Conservation (phyloP, 2,797 vertebrate genomes). For the Enteromius treurensis region DNA sequence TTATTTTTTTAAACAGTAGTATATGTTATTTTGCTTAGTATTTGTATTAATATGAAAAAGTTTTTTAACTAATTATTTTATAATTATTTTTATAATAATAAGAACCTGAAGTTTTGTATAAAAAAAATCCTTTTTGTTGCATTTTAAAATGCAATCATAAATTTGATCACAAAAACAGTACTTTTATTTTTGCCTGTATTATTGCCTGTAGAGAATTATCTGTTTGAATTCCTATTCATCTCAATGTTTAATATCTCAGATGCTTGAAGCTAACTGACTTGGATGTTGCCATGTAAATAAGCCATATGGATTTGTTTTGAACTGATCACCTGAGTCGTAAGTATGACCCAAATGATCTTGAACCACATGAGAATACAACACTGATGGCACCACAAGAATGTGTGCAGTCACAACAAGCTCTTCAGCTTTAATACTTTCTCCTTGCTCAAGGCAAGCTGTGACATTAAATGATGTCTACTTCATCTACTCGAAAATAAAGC, state of each 20-base stretch:
- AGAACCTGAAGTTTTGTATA: not conserved
- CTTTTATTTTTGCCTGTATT: no score
- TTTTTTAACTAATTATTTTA: not conserved
- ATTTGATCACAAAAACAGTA: not conserved
- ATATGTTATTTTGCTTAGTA: not conserved
- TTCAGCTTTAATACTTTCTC: not conserved
- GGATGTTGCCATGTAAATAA: not conserved
- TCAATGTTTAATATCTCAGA: not conserved
- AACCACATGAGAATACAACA: not conserved
- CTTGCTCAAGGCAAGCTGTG: not conserved
- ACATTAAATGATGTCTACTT: not conserved
- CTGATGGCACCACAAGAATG: not conserved
- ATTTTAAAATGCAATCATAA: not conserved
- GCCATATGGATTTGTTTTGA: not conserved
- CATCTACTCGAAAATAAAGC: not conserved
- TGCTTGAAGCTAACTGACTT: not conserved
- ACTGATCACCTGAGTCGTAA: not conserved
- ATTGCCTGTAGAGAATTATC: not conserved
- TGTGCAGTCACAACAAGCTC: not conserved
- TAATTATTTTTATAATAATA: no score
- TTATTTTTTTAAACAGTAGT: not conserved
- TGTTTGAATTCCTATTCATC: not conserved
- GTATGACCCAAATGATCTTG: not conserved
- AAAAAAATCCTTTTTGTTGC: not conserved
- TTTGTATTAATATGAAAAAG: not conserved